phyloP scores from a whole-genome alignment of 2,797 vertebrate species.

The Fistularia commersonii region DNA sequence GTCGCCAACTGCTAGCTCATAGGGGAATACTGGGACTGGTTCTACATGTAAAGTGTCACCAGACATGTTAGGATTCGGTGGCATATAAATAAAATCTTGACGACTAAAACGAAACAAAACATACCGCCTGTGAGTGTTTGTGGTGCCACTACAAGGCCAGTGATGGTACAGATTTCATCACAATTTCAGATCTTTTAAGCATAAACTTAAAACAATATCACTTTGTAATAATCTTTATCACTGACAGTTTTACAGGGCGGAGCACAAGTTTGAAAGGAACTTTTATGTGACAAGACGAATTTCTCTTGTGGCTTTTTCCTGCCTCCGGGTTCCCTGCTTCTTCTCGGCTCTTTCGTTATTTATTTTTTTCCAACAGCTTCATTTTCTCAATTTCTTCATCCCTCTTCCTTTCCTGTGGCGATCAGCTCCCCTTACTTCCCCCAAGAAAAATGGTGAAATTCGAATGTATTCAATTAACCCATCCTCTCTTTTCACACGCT shows the following conservation, averaged over 20 bases:
- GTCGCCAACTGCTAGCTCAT: too few relatives aligned
- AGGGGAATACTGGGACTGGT: too few relatives aligned
- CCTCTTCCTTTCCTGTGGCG: constrained; percentile 18
- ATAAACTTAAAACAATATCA: constrained; percentile 8
- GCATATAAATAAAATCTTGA: too few relatives aligned
- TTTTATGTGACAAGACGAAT: constrained; percentile 9
- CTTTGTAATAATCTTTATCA: constrained; percentile 10
- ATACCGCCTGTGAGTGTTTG: too few relatives aligned
- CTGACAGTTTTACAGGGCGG: constrained; percentile 3
- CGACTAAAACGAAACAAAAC: too few relatives aligned
- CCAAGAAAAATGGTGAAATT: constrained; percentile 26
- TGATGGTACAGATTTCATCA: too few relatives aligned
- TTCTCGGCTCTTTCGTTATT: background rate
- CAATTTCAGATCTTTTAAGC: constrained; percentile 1
- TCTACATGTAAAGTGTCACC: too few relatives aligned
- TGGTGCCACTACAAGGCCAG: too few relatives aligned
- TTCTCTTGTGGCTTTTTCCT: constrained; percentile 14
- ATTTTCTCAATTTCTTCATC: constrained; percentile 9
- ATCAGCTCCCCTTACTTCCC: constrained; percentile 5
- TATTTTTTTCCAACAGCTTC: constrained; percentile 5
- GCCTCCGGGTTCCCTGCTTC: background rate
- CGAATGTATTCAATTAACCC: constrained; percentile 45
- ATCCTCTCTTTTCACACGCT: constrained; percentile 4
- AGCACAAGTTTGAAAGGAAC: constrained; percentile 7
- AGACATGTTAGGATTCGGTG: too few relatives aligned